These are phyloP conservation scores for Amphipoea oculea DNA, from an alignment of 2,888 invertebrate genomes.

Conservation along the genomic window DNA sequence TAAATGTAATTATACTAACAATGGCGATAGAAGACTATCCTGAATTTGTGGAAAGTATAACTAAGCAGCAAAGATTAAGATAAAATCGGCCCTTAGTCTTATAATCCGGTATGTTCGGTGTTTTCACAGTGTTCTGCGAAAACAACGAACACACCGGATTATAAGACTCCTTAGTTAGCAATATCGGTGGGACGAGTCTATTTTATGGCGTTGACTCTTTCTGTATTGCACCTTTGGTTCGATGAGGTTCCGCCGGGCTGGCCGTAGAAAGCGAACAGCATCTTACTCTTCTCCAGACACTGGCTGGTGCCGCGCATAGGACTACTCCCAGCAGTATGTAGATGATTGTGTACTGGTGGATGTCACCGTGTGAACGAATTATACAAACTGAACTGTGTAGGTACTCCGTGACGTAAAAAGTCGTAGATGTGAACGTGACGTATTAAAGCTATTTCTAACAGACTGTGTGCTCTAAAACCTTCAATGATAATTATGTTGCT, in stretches of 20 bases:
- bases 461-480: not conserved
- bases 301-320: not conserved
- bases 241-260: not conserved
- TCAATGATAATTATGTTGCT: not conserved
- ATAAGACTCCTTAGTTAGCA: not conserved
- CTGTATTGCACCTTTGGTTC: not conserved
- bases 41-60: too few species aligned
- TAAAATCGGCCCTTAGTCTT: not conserved
- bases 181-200: not conserved
- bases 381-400: not conserved
- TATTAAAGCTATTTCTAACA: too few species aligned
- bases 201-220: not conserved
- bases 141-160: too few species aligned
- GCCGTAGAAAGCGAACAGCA: not conserved
- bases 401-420: not conserved
- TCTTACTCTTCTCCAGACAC: not conserved
- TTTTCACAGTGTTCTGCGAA: not conserved
- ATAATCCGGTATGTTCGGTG: not conserved
- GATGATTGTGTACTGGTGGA: not conserved
- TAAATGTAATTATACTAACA: too few species aligned
- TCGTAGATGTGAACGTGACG: not conserved
- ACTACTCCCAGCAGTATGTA: not conserved
- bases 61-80: too few species aligned
- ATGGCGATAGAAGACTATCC: too few species aligned
- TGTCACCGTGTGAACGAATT: not conserved